These are phyloP conservation scores for Blera fallax DNA, from an alignment of 2,888 invertebrate genomes.

Conservation along the genomic window DNA sequence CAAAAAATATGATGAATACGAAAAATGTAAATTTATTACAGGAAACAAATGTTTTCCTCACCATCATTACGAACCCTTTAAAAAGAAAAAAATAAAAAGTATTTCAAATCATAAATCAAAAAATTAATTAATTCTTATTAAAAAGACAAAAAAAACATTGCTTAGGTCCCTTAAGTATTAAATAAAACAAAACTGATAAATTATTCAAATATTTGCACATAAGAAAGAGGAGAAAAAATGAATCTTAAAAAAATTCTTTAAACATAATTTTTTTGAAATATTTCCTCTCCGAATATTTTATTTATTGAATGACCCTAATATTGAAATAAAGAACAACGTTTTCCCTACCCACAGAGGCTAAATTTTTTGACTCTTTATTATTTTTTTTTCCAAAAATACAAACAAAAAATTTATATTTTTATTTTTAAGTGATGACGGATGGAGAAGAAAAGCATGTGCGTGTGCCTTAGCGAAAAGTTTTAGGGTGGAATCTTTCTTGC, in stretches of 20 bases:
- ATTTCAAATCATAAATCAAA: constrained; percentile 7
- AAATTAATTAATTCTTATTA: background rate
- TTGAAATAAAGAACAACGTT: background rate
- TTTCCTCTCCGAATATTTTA: background rate
- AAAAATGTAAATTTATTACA: background rate
- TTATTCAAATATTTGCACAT: background rate
- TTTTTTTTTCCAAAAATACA: background rate
- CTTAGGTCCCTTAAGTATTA: background rate
- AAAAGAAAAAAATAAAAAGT: background rate
- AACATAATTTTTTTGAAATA: background rate
- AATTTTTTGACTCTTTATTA: background rate
- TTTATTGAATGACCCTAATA: constrained; percentile 23
- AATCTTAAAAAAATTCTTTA: background rate
- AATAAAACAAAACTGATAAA: background rate
- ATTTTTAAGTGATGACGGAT: constrained; percentile 44
- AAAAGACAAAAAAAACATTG: background rate
- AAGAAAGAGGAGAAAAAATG: background rate
- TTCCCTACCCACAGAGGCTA: background rate
- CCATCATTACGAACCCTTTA: background rate
- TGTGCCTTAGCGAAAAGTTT: background rate
- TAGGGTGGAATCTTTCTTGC: background rate
- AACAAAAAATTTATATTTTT: constrained; percentile 1
- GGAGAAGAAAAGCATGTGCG: background rate
- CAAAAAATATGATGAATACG: background rate
- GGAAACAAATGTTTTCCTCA: background rate